Evolutionary conservation across 2,113 vertebrate species (phyloP), one percentile per base, ranked within the genome.

Genomic region (Ibidorhyncha struthersii): DNA sequence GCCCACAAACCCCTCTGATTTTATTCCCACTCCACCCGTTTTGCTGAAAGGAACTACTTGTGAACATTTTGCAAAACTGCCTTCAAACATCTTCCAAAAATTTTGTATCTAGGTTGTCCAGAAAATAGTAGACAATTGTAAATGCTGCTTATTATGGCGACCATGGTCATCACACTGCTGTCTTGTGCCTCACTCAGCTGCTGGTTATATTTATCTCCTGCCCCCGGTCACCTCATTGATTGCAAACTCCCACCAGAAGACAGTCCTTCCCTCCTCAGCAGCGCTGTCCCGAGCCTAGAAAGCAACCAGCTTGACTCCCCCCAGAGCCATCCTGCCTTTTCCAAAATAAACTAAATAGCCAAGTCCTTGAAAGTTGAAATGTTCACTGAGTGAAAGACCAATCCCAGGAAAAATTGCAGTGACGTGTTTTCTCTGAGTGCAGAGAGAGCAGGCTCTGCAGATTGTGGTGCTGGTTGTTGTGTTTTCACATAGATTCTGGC

Each of bases 351-450:
- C 49, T 53, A 36, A 92, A 66, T 10, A 66, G 30, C 30, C 29
- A 73, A 78, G 69, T 38, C 32, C 59, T 62, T 58, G 8, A 32
- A 86, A 86, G 22, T 1, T 47, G 14, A 58, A 92, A 32, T 13
- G 8, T 50, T 72, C 0, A 0, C n/a, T 23, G 17, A 73, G 36
- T 38, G 30, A 83, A 81, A 89, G 30, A 41, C 61, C 62, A 63
- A 8, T 40, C 30, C 17, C 5, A 21, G 15, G 34, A 66, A 84
- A 83, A 84, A 62, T 1, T 11, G 8, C 50, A n/a, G 32, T 7
- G 19, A 19, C 2, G 5, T 62, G 19, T 5, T 36, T 70, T 30
- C 5, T 66, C 70, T 0, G 1, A 41, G 21, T 4, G 29, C 41
- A 66, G 50, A 49, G 69, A 56, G 14, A 65, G 16, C 34, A 83